phyloP scores from a whole-genome alignment of 1,140 invertebrate species.

The Agraylea sexmaculata region DNA sequence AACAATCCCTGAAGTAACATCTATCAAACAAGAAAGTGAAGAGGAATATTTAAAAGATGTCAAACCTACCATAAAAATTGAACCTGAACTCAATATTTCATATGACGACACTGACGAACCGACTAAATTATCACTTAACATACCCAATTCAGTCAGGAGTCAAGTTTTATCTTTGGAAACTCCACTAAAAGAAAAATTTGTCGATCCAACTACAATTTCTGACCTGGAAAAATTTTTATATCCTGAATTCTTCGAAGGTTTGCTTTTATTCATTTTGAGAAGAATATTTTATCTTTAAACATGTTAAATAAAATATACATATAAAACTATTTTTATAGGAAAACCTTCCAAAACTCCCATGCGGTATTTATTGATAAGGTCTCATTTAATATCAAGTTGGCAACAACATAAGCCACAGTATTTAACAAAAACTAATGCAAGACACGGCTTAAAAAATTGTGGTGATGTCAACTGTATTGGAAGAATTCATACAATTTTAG shows the following conservation, averaged over 20 bases:
- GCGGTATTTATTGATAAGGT: constrained; percentile 49
- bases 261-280: neutral
- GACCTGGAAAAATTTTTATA: constrained; percentile 46
- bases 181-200: constrained; percentile 33
- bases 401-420: constrained; percentile 42
- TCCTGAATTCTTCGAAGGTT: constrained; percentile 48
- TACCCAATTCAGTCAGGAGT: constrained; percentile 11
- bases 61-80: too few relatives aligned
- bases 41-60: too few relatives aligned
- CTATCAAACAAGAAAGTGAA: too few relatives aligned
- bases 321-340: too few relatives aligned
- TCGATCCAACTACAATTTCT: constrained; percentile 32
- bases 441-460: constrained; percentile 47
- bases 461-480: constrained; percentile 54
- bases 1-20: too few relatives aligned
- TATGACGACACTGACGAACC: too few relatives aligned
- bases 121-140: too few relatives aligned
- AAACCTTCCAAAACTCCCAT: constrained; percentile 44
- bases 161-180: constrained; percentile 21
- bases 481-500: constrained; percentile 48
- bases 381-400: constrained; percentile 49
- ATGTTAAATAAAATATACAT: too few relatives aligned
- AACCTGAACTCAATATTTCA: too few relatives aligned
- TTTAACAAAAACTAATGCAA: constrained; percentile 46
- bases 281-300: too few relatives aligned